Conservation (phyloP, 2,113 vertebrate species). For the Salvelinus alpinus region DNA sequence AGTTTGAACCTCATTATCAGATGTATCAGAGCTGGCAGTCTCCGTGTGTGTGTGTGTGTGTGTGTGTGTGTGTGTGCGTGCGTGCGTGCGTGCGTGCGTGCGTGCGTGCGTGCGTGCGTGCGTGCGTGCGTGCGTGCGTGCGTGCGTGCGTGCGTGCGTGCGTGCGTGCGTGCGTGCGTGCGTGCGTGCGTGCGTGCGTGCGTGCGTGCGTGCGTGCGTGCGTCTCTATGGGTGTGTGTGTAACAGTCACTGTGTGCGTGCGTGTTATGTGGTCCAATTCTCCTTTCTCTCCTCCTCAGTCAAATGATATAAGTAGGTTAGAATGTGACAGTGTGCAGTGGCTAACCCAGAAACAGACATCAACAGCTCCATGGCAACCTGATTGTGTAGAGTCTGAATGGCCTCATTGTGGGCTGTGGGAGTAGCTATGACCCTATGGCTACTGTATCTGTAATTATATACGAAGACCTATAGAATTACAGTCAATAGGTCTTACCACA, state of each 20-base stretch:
- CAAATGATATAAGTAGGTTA: constrained; percentile 8
- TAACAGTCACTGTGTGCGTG: not conserved
- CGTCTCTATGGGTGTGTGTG: not conserved
- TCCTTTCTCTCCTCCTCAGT: constrained; percentile 1
- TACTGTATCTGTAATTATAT: too few species aligned
- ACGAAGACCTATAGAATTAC: too few species aligned
- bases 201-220: not conserved
- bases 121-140: not conserved
- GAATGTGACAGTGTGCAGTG: not conserved
- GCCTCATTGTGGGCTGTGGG: not conserved
- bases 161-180: not conserved
- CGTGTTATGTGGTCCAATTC: constrained; percentile 17
- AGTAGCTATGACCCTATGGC: constrained; percentile 6
- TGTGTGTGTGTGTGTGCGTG: not conserved
- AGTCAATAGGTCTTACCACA: too few species aligned
- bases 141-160: not conserved
- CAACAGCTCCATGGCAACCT: not conserved
- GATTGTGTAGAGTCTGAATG: not conserved
- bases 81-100: not conserved
- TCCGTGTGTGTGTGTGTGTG: not conserved
- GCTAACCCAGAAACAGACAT: constrained; percentile 7
- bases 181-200: not conserved
- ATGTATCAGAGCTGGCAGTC: constrained; percentile 10
- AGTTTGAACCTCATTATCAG: constrained; percentile 40
- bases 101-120: not conserved